Evolutionary conservation across 1,140 invertebrate species (phyloP), one percentile per base, ranked within the genome.

Genomic region (Tenebrio molitor): DNA sequence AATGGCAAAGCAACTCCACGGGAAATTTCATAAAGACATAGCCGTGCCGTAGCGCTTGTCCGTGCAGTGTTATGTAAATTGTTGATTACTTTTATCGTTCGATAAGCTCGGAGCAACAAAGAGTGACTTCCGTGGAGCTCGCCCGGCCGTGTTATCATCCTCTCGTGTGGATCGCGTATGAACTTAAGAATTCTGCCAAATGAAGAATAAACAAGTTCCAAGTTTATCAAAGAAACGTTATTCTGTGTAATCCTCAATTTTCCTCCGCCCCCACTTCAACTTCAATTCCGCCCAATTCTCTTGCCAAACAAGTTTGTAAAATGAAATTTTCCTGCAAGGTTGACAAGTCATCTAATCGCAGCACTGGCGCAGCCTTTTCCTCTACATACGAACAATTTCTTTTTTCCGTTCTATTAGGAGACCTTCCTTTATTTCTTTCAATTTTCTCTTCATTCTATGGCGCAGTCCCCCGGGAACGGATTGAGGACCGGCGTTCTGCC

Each of bases 291-390:
- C 67, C 75, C 80, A 80, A 81, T 81, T 81, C 78, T 77, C 72
- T 79, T 76, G 67, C 72, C 77, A 77, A 81, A 80, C 80, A 80
- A 81, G 80, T 81, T 81, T 77, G 73, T 74, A 76, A 81, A 81
- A 81, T 81, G 77, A 81, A 81, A 81, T 81, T 81, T 80, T 79
- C 79, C 69, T 76, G 75, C 73, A 74, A 80, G 79, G 79, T 79
- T 81, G 80, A 81, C 79, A 80, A 80, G 78, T 80, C 79, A 78
- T 78, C 78, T 81, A 81, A 80, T 80, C 77, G 79, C 72, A 73
- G 62, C 69, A 69, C 21, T 42, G 34, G 64, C 65, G 66, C 70
- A 62, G 25, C 46, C 72, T 67, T 76, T 72, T 72, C 73, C 58
- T 74, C 71, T 76, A 75, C 74, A 77, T 77, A 74, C 76, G 74